Evolutionary conservation across 1,140 invertebrate genomes (phyloP).

Genomic region (Drosophila baimaii): DNA sequence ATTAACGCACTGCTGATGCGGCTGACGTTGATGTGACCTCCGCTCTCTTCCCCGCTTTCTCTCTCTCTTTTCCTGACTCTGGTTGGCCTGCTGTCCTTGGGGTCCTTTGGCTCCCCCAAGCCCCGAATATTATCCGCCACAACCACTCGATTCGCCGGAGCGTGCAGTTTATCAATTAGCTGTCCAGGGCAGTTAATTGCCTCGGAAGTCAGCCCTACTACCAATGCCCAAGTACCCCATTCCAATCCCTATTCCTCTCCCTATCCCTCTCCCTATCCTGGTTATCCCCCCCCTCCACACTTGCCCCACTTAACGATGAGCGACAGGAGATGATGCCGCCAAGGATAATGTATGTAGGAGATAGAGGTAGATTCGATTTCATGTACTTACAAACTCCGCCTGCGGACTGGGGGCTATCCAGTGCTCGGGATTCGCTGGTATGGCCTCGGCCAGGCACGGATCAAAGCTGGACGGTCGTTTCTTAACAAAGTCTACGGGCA

Average conservation of each 20-base stretch:
- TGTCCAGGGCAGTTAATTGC: slow-evolving; percentile 72
- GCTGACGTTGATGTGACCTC: slow-evolving; percentile 38
- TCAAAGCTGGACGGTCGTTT: slow-evolving; percentile 87
- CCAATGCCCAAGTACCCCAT: too few relatives aligned
- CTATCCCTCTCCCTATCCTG: background rate
- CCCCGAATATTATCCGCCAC: background rate
- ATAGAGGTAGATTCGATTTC: background rate
- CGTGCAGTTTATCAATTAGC: slow-evolving; percentile 80
- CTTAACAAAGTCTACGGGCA: slow-evolving; percentile 91
- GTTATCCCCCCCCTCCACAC: background rate
- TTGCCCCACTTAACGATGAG: slow-evolving; percentile 27
- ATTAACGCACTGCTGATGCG: slow-evolving; percentile 71
- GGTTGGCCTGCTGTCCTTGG: background rate
- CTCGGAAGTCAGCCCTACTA: slow-evolving; percentile 26
- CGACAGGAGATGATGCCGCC: slow-evolving; percentile 3
- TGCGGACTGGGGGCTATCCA: slow-evolving; percentile 86
- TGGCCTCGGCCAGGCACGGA: slow-evolving; percentile 86
- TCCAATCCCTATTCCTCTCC: background rate
- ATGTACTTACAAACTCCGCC: slow-evolving; percentile 86
- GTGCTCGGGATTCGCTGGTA: slow-evolving; percentile 84
- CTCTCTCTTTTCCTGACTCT: background rate
- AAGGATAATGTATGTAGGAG: background rate
- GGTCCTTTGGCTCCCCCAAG: slow-evolving; percentile 1
- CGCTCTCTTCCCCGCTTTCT: background rate
- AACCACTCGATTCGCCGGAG: slow-evolving; percentile 19